These are phyloP conservation scores for Ceratina japonica DNA, from an alignment of 1,140 invertebrate genomes.

Conservation along the genomic window DNA sequence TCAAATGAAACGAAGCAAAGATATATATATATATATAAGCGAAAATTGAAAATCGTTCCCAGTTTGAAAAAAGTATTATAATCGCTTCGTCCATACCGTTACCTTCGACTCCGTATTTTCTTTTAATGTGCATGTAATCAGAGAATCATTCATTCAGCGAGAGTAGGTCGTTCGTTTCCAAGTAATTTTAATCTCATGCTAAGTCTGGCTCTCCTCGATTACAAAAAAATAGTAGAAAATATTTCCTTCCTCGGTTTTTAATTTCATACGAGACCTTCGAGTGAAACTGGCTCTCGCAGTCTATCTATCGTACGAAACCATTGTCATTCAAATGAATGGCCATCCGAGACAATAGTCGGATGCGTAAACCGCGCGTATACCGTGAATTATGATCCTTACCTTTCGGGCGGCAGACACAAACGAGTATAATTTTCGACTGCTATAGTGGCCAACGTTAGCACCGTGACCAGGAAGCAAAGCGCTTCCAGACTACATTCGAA, in stretches of 20 bases:
- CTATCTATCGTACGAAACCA: no score
- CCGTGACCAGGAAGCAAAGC: conserved; percentile 84
- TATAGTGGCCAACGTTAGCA: conserved; percentile 83
- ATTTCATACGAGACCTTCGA: no score
- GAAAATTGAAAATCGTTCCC: conserved; percentile 23
- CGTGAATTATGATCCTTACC: conserved; percentile 69
- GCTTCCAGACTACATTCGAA: conserved; percentile 85
- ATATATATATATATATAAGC: conserved; percentile 20
- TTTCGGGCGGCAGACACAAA: conserved; percentile 80
- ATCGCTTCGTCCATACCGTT: conserved; percentile 23
- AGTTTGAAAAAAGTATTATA: conserved; percentile 1
- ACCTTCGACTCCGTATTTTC: conserved; percentile 22
- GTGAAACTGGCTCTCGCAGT: no score
- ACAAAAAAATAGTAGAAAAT: not conserved
- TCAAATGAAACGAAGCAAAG: conserved; percentile 19
- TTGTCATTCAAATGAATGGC: not conserved
- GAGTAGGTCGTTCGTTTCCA: not conserved
- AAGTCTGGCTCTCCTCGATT: not conserved
- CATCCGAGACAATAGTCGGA: no score
- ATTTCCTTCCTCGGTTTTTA: no score
- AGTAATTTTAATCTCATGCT: not conserved
- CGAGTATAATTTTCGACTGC: conserved; percentile 84
- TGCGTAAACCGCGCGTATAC: no score
- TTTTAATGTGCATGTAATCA: conserved; percentile 34
- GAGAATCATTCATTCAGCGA: conserved; percentile 11